Base-by-base conservation (phyloP, 2,797 vertebrate genomes). In the Coluber constrictor region DNA sequence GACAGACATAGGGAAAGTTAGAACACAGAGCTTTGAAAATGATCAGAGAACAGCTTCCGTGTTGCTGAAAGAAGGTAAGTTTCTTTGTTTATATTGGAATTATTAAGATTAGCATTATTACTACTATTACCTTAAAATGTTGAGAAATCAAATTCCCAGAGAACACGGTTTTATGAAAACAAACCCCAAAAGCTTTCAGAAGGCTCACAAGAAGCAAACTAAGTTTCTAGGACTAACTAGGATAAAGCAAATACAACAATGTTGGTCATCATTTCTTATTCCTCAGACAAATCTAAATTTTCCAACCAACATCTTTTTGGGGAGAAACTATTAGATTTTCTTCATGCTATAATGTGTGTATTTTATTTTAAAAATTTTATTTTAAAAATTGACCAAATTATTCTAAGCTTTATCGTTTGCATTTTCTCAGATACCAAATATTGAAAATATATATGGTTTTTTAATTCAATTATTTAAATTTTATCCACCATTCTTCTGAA, bases 51-150 rank as follows among this genome's bases (percentile, higher is more conserved):
- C 97, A 96, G 95, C 97, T 95, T 96, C 96, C 96, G 2, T 74
- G 51, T 97, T 98, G 96, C 96, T 98, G 96, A 98, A 96, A 83
- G 97, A 97, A 97, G 98, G 98, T 98, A 97, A 97, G 97, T 96
- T 88, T 29, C 88, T 86, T 27, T 93, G 32, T 90, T 92, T 92
- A 93, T 54, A 93, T 29, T 74, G 86, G 89, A 56, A 74, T 54
- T 43, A 32, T 20, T 0, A 11, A 9, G 7, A 92, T 32, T 56
- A 92, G 18, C 7, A 51, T 27, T 12, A 25, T 0, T 0, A 87
- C 60, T 66, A 55, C 63, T 6, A 55, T 87, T 87, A 16, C 15
- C 25, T 51, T 54, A n/a, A 55, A 18, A 87, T n/a, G 3, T 55
- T 8, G 86, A 87, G 29, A 55, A 87, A 86, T 18, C 4, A 37